Evolutionary conservation across 2,113 vertebrate species (phyloP).

Genomic region (Ciconia maguari): DNA sequence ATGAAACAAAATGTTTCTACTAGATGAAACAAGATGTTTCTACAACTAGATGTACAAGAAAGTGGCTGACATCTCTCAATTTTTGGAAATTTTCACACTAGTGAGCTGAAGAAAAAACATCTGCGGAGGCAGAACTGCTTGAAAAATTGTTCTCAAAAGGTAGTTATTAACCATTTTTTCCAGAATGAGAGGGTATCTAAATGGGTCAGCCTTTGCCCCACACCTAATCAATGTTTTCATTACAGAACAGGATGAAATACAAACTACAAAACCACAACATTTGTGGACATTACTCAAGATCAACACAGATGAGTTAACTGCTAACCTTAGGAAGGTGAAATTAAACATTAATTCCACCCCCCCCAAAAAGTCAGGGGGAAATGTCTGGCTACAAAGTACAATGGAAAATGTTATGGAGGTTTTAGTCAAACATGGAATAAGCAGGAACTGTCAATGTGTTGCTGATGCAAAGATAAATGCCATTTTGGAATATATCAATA

Average conservation of each 20-base stretch:
- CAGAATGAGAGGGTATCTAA: neutral
- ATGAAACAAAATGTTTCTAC: too few species aligned
- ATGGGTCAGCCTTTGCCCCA: neutral
- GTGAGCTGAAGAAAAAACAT: neutral
- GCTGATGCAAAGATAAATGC: neutral
- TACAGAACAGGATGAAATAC: neutral
- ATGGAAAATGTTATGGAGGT: neutral
- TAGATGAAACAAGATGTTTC: too few species aligned
- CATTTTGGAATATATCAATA: neutral
- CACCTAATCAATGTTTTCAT: neutral
- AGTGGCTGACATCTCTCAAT: neutral
- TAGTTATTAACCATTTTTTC: neutral
- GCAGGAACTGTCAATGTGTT: neutral
- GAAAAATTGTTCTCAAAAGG: neutral
- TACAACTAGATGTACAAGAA: neutral
- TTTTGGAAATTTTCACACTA: neutral
- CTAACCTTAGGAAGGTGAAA: neutral
- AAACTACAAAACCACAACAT: neutral
- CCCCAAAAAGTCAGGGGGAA: neutral
- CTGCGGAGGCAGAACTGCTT: neutral
- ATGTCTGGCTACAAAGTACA: neutral
- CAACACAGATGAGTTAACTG: neutral
- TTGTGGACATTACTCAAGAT: neutral
- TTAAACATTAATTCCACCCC: constrained; percentile 20
- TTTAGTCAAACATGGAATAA: neutral